Evolutionary conservation across 2,797 vertebrate species (phyloP), one percentile per base, ranked within the genome.

Genomic region (Gymnoscopelus braueri): DNA sequence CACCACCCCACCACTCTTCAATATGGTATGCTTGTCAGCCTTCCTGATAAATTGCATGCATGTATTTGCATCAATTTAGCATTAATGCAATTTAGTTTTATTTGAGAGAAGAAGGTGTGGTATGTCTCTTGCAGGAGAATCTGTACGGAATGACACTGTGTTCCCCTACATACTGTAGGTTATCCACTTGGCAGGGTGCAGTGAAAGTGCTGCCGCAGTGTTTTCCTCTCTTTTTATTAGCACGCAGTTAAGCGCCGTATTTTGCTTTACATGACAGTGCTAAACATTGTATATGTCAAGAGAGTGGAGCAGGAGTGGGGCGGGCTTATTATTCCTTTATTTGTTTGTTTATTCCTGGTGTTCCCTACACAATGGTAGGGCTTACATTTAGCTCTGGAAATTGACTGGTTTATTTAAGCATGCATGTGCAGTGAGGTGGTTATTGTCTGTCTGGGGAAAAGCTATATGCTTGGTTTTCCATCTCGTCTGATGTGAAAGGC

Each of bases 1-100:
- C 94, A 92, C 92, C 91, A 89, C 94, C 94, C 94, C 93, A 88
- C 92, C 93, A 93, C 92, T 93, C 91, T 94, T 92, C 95, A 97
- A 95, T 96, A 97, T 95, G 95, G 94, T 94, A 94, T 94, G 95
- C 95, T 95, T 98, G 97, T 97, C 97, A 98, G 95, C 92, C 93
- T 94, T 86, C 71, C 90, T 98, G 97, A 98, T 97, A 95, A 96
- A 99, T 97, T 95, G 95, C 95, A 86, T 95, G 93, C 93, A 95
- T 96, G 91, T 91, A 97, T 99, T 99, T 97, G 95, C 97, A 98
- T 99, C 95, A 95, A 95, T 97, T 97, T 96, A 95, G 93, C 94
- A 95, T 94, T 92, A 95, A 94, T 95, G 94, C 91, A 93, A 94
- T 94, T 94, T 92, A 92, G 94, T 94, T 95, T 94, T 94, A 93